Base-by-base conservation (phyloP, 2,797 vertebrate genomes). In the Atherinosoma microstoma region DNA sequence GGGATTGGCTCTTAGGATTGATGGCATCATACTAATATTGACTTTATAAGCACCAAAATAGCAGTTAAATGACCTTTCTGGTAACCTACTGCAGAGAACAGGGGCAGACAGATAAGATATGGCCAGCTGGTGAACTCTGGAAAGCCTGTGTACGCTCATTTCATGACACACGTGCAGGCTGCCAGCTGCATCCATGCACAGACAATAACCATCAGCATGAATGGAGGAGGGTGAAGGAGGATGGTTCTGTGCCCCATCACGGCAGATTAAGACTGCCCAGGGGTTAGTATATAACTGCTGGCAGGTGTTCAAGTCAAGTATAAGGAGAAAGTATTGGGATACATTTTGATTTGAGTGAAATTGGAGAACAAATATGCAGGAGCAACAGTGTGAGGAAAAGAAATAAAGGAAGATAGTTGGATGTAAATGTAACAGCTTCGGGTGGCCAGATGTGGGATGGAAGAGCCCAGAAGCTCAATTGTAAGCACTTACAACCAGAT, bases 401-500 rank as follows among this genome's bases (percentile, higher is more conserved):
- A 70, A 64, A 65, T 3, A 2, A 76, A 64, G 72, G 22, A 38
- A 13, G 34, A 6, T 51, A 57, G 36, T 49, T 58, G 30, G 27
- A 59, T 80, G 64, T 45, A 3, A 20, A 42, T 60, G 45, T 56
- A 35, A 36, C 6, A 68, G 42, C 15, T 16, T 69, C 42, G 58
- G 60, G 72, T 81, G 75, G 58, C 24, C 12, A n/a, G 67, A 72
- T 68, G 57, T 32, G 51, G 35, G 66, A 29, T 35, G 3, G 72
- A 84, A 79, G 40, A 40, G 63, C 47, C 58, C 57, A 69, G 78
- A 67, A 87, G 75, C 78, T 78, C 35, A 61, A 42, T 60, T 74
- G 71, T 76, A 85, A 83, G 80, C 82, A 72, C 12, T 84, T 58
- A 54, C 47, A 70, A 67, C 67, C 84, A 91, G 83, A 89, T 85